These are phyloP conservation scores for Auanema sp. DNA, from an alignment of 2,888 invertebrate species.

Conservation along the genomic window DNA sequence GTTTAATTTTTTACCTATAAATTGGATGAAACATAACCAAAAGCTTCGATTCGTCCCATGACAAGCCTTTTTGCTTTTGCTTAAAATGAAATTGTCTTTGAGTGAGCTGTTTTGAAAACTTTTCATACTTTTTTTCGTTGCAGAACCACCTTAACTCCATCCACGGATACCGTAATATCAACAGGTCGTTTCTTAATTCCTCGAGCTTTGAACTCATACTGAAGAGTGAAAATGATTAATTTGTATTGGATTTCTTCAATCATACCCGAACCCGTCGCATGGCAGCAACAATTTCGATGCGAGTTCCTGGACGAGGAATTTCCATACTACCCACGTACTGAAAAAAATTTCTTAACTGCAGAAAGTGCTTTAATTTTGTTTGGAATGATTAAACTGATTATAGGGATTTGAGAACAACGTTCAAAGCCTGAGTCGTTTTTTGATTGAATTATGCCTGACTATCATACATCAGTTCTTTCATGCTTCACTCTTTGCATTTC, in stretches of 20 bases:
- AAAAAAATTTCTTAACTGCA: slow-evolving; percentile 66
- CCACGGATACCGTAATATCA: slow-evolving; percentile 87
- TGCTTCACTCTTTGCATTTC: too few relatives aligned
- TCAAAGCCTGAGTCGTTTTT: too few relatives aligned
- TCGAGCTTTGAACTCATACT: slow-evolving; percentile 98
- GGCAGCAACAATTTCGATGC: slow-evolving; percentile 97
- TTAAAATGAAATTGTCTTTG: slow-evolving; percentile 10
- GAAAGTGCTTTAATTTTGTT: too few relatives aligned
- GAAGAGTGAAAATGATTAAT: slow-evolving; percentile 65
- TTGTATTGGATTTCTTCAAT: slow-evolving; percentile 2
- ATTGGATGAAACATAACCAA: slow-evolving; percentile 81
- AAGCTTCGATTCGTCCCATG: slow-evolving; percentile 76
- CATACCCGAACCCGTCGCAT: slow-evolving; percentile 96
- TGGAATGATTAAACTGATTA: too few relatives aligned
- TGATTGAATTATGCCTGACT: too few relatives aligned
- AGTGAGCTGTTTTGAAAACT: slow-evolving; percentile 8
- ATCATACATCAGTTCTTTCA: too few relatives aligned
- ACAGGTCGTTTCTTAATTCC: slow-evolving; percentile 97
- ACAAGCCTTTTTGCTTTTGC: slow-evolving; percentile 49
- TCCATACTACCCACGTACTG: slow-evolving; percentile 98
- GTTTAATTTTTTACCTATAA: slow-evolving; percentile 66
- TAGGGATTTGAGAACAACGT: too few relatives aligned
- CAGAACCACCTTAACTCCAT: slow-evolving; percentile 84
- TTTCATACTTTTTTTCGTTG: slow-evolving; percentile 76
- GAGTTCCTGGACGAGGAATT: slow-evolving; percentile 90